These are phyloP conservation scores for Silvanus unidentatus DNA, from an alignment of 2,888 invertebrate genomes.

Conservation along the genomic window DNA sequence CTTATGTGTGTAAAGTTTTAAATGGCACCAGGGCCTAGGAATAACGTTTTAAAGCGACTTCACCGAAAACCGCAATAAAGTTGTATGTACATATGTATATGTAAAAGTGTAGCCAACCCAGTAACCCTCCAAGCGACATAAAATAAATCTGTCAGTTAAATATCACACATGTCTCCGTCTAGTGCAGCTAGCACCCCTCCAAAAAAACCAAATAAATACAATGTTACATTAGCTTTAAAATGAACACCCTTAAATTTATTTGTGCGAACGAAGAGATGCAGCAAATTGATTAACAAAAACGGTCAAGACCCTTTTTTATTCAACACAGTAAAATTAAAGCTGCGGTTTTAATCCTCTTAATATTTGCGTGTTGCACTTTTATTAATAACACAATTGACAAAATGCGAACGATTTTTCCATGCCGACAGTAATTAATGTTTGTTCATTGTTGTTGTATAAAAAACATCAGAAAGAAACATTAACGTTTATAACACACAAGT, in stretches of 20 bases:
- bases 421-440: too few species aligned
- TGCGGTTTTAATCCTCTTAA: too few species aligned
- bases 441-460: too few species aligned
- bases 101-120: neutral
- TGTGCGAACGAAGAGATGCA: neutral
- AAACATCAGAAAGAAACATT: too few species aligned
- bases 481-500: too few species aligned
- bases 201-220: constrained; percentile 1
- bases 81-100: neutral
- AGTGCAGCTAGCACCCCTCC: neutral
- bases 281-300: neutral
- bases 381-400: too few species aligned
- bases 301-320: neutral
- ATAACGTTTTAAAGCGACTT: constrained; percentile 2
- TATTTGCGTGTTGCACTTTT: too few species aligned
- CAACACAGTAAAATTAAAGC: too few species aligned
- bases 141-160: constrained; percentile 3
- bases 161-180: constrained; percentile 1
- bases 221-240: neutral
- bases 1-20: too few species aligned
- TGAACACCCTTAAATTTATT: constrained; percentile 1
- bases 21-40: neutral
- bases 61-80: neutral
- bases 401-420: too few species aligned
- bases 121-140: constrained; percentile 2